phyloP scores from a whole-genome alignment of 1,140 invertebrate species.

The Heliconius eleuchia region DNA sequence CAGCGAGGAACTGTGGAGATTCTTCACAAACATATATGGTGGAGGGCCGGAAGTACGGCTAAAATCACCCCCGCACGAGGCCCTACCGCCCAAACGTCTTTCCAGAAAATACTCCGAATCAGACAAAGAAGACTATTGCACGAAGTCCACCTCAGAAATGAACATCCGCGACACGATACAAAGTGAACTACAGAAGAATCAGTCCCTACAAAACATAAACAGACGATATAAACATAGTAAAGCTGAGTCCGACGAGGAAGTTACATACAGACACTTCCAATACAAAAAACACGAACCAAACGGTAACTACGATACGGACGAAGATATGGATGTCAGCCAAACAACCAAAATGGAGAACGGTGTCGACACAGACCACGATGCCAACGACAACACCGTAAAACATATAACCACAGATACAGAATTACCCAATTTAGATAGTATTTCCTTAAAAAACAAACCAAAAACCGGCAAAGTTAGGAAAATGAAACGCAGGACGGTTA shows the following conservation, averaged over 20 bases:
- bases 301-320: constrained; percentile 68
- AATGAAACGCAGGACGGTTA: constrained; percentile 66
- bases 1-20: constrained; percentile 92
- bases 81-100: constrained; percentile 18
- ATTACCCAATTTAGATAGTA: constrained; percentile 63
- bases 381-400: constrained; percentile 58
- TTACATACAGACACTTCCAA: constrained; percentile 53
- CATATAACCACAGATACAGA: constrained; percentile 49
- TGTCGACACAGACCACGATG: constrained; percentile 63
- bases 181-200: constrained; percentile 65
- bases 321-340: constrained; percentile 53
- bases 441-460: constrained; percentile 60
- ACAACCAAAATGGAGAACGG: constrained; percentile 58
- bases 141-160: constrained; percentile 66
- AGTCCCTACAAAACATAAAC: constrained; percentile 74
- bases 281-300: constrained; percentile 65
- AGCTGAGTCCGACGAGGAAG: constrained; percentile 66
- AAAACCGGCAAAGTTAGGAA: constrained; percentile 69
- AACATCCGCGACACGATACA: constrained; percentile 57
- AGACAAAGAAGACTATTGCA: constrained; percentile 68
- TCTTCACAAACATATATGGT: constrained; percentile 91
- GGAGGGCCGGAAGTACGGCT: constrained; percentile 91
- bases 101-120: constrained; percentile 66
- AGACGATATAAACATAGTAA: constrained; percentile 47
- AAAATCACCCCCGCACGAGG: constrained; percentile 48